Conservation (phyloP, 1,140 invertebrate species). For the Metopolophium dirhodum region DNA sequence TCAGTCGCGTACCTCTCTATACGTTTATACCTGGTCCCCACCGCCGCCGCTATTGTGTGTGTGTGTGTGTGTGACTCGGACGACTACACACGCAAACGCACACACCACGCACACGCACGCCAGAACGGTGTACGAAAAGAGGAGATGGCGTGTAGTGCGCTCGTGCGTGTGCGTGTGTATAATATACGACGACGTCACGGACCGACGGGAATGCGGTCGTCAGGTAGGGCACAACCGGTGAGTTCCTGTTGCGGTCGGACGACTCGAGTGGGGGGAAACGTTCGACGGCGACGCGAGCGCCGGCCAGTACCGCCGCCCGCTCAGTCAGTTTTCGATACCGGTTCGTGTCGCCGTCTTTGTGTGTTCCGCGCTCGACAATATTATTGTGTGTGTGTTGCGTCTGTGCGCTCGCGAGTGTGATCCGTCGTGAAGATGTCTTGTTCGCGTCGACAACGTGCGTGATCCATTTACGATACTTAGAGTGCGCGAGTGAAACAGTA, state of each 20-base stretch:
- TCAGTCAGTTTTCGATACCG: conserved; percentile 38
- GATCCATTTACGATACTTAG: neutral
- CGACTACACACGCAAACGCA: neutral
- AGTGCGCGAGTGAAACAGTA: neutral
- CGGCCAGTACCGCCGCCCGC: neutral
- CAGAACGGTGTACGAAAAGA: too few species aligned
- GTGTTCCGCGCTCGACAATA: neutral
- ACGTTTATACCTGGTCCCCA: neutral
- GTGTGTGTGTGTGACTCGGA: neutral
- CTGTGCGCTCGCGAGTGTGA: too few species aligned
- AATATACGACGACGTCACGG: conserved; percentile 37
- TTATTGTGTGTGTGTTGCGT: neutral
- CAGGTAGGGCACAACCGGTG: conserved; percentile 50
- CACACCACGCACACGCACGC: neutral
- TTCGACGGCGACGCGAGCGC: neutral
- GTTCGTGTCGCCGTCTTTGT: neutral
- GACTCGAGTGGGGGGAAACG: neutral
- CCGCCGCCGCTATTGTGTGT: neutral
- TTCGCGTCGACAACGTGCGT: neutral
- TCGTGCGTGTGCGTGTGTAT: neutral
- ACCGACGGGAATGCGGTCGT: conserved; percentile 54
- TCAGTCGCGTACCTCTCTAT: neutral
- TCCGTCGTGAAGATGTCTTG: neutral
- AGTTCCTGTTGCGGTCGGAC: neutral
- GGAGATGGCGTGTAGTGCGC: neutral